phyloP scores from a whole-genome alignment of 2,888 invertebrate genomes.

The Brachyptera putata region DNA sequence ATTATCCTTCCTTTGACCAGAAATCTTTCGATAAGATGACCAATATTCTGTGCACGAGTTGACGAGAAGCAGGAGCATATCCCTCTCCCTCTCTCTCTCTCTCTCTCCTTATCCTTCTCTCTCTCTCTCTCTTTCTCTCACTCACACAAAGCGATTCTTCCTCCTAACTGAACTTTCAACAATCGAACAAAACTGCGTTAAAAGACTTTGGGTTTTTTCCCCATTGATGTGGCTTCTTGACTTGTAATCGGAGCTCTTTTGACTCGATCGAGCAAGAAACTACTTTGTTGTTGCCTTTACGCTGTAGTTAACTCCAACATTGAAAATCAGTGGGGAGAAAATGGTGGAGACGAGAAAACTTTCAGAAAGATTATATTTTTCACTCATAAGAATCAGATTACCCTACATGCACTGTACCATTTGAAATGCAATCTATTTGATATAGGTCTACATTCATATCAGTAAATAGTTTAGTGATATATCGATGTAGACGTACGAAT shows the following conservation, averaged over 20 bases:
- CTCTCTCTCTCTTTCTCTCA: background rate
- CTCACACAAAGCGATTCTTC: constrained; percentile 21
- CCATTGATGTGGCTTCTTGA: constrained; percentile 17
- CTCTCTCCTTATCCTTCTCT: no score
- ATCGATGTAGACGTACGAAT: no score
- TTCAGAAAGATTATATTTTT: no score
- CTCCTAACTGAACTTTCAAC: constrained; percentile 4
- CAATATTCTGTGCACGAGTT: background rate
- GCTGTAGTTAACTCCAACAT: no score
- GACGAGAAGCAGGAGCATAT: background rate
- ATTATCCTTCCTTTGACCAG: background rate
- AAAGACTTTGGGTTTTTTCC: background rate
- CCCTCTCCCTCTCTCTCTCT: no score
- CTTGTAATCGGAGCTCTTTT: constrained; percentile 9
- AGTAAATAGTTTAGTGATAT: no score
- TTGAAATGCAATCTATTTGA: no score
- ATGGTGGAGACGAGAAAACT: no score
- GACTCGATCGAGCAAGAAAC: constrained; percentile 19
- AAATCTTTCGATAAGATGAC: background rate
- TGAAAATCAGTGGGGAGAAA: no score
- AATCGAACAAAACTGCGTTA: constrained; percentile 6
- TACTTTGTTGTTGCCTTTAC: constrained; percentile 10
- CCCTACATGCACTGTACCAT: no score
- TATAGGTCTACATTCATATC: no score
- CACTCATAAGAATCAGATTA: no score